Evolutionary conservation across 35 echinoderm and acorn worm genomes (phyloP).

Genomic region (Eucidaris tribuloides): DNA sequence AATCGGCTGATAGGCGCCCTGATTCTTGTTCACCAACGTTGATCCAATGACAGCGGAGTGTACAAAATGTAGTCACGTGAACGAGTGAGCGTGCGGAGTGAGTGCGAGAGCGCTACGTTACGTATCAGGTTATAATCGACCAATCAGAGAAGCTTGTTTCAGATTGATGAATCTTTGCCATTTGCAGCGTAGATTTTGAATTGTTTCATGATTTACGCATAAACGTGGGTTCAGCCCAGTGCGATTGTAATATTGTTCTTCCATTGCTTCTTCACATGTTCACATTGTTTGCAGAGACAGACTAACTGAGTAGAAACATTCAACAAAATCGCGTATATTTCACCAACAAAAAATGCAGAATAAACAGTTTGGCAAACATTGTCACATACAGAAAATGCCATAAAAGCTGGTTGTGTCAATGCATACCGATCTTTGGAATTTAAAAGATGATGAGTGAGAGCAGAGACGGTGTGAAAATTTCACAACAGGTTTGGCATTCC

Average conservation of each 20-base stretch:
- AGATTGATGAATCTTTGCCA: not conserved
- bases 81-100: constrained; percentile 22
- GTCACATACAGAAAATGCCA: no score
- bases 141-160: not conserved
- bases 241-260: not conserved
- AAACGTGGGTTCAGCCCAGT: not conserved
- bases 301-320: no score
- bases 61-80: constrained; percentile 59
- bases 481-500: no score
- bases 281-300: not conserved
- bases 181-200: not conserved
- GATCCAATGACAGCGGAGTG: constrained; percentile 30
- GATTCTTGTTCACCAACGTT: constrained; percentile 16
- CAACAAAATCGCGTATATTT: no score
- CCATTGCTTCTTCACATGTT: not conserved
- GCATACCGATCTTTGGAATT: no score
- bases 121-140: constrained; percentile 58
- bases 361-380: no score
- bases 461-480: no score
- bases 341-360: no score
- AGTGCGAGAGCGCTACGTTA: constrained; percentile 39
- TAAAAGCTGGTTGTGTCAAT: no score
- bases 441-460: no score
- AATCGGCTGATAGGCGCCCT: constrained; percentile 6
- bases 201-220: not conserved